phyloP scores from a whole-genome alignment of 2,888 invertebrate species.

The Lissonota sp. region DNA sequence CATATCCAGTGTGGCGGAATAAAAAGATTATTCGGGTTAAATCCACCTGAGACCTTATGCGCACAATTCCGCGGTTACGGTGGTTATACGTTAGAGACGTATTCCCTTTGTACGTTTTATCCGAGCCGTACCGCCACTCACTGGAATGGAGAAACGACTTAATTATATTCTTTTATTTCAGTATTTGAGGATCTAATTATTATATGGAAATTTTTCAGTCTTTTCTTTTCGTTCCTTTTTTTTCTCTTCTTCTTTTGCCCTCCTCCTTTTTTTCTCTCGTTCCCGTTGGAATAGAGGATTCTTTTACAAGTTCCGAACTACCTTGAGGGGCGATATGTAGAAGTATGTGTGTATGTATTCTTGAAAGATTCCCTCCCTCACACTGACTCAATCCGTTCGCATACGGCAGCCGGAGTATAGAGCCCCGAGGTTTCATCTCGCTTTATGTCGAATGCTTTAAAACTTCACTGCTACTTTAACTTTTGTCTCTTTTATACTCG shows the following conservation, averaged over 20 bases:
- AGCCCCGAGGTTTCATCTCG: constrained; percentile 65
- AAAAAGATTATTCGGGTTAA: constrained; percentile 61
- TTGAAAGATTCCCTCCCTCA: background rate
- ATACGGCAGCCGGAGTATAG: constrained; percentile 19
- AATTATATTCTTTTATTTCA: constrained; percentile 78
- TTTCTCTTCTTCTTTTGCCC: constrained; percentile 45
- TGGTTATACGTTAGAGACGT: constrained; percentile 36
- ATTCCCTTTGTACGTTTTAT: constrained; percentile 56
- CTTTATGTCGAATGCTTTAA: constrained; percentile 78
- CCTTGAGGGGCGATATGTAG: constrained; percentile 58
- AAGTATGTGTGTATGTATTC: constrained; percentile 5
- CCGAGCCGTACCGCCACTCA: constrained; percentile 12
- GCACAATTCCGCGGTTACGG: constrained; percentile 13
- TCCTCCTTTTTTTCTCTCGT: constrained; percentile 10
- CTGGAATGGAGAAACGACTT: constrained; percentile 69
- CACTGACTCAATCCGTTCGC: background rate
- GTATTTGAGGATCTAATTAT: constrained; percentile 80
- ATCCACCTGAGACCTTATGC: constrained; percentile 54
- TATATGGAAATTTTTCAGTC: constrained; percentile 76
- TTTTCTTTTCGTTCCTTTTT: constrained; percentile 54
- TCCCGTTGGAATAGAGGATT: constrained; percentile 70
- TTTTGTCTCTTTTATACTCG: constrained; percentile 72
- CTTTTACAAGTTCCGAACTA: constrained; percentile 75
- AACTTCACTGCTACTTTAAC: constrained; percentile 74
- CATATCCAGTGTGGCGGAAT: constrained; percentile 22